phyloP scores from a whole-genome alignment of 2,888 invertebrate genomes.

The Parascotia fuliginaria region DNA sequence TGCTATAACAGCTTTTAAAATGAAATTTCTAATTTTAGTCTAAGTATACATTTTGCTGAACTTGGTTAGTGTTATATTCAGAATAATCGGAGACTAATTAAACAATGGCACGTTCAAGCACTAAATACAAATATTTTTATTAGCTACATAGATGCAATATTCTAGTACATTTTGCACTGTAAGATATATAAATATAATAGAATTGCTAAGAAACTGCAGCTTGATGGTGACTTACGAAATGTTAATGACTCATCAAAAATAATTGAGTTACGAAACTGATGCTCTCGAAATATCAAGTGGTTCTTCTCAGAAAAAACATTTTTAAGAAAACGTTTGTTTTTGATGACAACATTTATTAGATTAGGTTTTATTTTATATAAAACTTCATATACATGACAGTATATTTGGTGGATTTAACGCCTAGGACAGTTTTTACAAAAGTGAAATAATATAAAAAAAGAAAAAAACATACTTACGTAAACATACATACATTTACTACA shows the following conservation, averaged over 20 bases:
- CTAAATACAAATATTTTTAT: slow-evolving; percentile 17
- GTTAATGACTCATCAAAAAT: slow-evolving; percentile 55
- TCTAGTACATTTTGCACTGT: slow-evolving; percentile 25
- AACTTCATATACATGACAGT: no score
- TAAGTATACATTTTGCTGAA: not conserved
- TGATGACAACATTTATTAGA: no score
- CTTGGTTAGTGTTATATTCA: not conserved
- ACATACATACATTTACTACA: no score
- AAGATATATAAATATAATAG: slow-evolving; percentile 41
- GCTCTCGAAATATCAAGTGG: slow-evolving; percentile 33
- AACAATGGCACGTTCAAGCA: not conserved
- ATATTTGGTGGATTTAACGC: no score
- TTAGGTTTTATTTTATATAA: no score
- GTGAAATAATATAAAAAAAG: no score
- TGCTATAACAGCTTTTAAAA: not conserved
- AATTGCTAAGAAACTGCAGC: slow-evolving; percentile 55
- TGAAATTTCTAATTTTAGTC: not conserved
- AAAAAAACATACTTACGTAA: no score
- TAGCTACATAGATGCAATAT: slow-evolving; percentile 15
- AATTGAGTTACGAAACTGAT: slow-evolving; percentile 45
- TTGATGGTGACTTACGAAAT: slow-evolving; percentile 51
- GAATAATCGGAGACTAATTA: not conserved
- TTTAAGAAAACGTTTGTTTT: not conserved
- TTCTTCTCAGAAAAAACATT: not conserved
- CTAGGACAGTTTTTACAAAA: no score